A percentile compares a stretch with the other conserved stretches of the same genome.
These are phyloP conservation scores for Paramormyrops kingsleyae DNA, from an alignment of 2,113 vertebrate species.

Conservation along the genomic window DNA sequence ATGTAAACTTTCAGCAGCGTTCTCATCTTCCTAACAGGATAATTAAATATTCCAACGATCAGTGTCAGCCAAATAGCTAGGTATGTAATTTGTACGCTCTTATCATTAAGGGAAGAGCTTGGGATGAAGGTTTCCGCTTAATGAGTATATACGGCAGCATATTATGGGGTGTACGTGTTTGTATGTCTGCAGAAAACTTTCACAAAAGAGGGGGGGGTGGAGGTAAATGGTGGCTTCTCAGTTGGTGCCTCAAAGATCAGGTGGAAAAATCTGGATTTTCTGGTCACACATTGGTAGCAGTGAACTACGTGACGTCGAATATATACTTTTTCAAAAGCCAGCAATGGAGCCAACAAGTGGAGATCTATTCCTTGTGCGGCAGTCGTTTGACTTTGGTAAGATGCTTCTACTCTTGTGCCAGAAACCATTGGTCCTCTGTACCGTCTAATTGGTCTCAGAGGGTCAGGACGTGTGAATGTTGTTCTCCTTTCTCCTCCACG, in stretches of 20 bases:
- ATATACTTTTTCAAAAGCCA: not conserved
- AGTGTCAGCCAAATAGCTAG: not conserved
- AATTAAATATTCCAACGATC: not conserved
- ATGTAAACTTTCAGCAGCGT: not conserved
- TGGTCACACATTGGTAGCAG: not conserved
- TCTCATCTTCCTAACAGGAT: not conserved
- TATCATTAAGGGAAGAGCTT: not conserved
- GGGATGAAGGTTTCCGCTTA: not conserved
- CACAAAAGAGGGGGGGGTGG: not conserved
- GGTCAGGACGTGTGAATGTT: slow-evolving; percentile 41
- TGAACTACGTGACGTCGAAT: not conserved
- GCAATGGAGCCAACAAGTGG: not conserved
- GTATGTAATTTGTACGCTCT: not conserved
- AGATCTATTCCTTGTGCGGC: not conserved
- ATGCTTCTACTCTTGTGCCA: slow-evolving; percentile 1
- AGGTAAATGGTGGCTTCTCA: not conserved
- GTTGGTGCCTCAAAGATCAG: not conserved
- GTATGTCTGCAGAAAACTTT: not conserved
- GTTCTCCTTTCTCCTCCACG: slow-evolving; percentile 15
- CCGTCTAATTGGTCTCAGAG: slow-evolving; percentile 58
- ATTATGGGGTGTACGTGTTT: not conserved
- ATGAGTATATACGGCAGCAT: not conserved
- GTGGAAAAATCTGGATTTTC: not conserved
- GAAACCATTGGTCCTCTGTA: slow-evolving; percentile 21
- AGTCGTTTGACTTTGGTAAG: slow-evolving; percentile 12